Evolutionary conservation across 2,888 invertebrate genomes (phyloP), one percentile per base, ranked within the genome.

Genomic region (Diachrysia chrysitis): DNA sequence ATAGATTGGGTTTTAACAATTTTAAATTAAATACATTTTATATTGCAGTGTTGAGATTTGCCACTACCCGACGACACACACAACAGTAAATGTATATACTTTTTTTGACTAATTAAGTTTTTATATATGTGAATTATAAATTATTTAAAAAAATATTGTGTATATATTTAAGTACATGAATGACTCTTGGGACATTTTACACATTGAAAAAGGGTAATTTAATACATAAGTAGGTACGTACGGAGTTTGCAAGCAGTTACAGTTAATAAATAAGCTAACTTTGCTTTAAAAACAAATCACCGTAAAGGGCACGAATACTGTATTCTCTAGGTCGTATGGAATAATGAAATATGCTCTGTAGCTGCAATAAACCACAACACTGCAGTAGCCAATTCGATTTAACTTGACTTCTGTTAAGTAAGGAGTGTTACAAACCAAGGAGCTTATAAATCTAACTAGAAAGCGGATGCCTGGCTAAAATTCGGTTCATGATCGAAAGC

Each of bases 371-470:
- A 53, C 35, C 9, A 10, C 17, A 14, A 7, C 14, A 23, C 37
- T 54, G n/a, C 37, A 46, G 61, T 46, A 53, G 35, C n/a, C 42
- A 42, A 42, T 42, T n/a, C 42, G n/a, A n/a, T 42, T 42, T 42
- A 5, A 42, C 42, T 42, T 42, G 42, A 42, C 42, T n/a, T 42
- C n/a, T 42, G 14, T 37, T 14, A 37, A 37, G 16, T 16, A 16
- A 37, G 37, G 14, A 5, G 37, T 37, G 14, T 2, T 3, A 37
- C 16, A 6, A 42, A 5, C n/a, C 6, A 42, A 42, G 42, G 42
- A 42, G 7, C 5, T 16, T 42, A 1, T 0, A 5, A n/a, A 42
- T 3, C 6, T 6, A 42, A 42, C 7, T 42, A n/a, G 42, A 42
- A 16, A n/a, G 16, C 5, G 37, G 14, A 7, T 1, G 6, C 29